phyloP scores from a whole-genome alignment of 2,888 invertebrate species.

The Hydropsyche betteni region DNA sequence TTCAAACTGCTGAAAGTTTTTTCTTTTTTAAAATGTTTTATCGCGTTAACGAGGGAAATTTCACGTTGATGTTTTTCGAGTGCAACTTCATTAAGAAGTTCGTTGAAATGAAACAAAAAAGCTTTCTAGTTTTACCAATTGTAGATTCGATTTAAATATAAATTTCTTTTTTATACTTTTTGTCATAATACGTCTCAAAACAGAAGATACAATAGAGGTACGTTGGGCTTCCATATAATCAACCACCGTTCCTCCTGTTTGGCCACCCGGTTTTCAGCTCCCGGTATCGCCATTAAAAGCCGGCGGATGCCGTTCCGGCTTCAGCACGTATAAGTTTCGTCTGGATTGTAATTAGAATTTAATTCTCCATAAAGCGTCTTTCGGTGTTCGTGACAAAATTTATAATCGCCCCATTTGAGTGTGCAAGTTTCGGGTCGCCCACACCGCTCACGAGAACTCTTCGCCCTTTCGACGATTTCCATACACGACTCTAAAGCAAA shows the following conservation, averaged over 20 bases:
- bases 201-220: too few species aligned
- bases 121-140: too few species aligned
- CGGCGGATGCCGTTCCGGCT: slow-evolving; percentile 38
- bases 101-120: too few species aligned
- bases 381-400: slow-evolving; percentile 52
- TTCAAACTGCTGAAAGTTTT: too few species aligned
- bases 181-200: too few species aligned
- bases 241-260: slow-evolving; percentile 1
- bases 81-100: too few species aligned
- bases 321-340: slow-evolving; percentile 48
- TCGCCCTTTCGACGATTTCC: background rate
- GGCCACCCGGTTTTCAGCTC: background rate
- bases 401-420: slow-evolving; percentile 50
- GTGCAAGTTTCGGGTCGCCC: slow-evolving; percentile 34
- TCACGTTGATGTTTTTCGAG: too few species aligned
- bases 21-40: too few species aligned
- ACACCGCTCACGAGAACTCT: slow-evolving; percentile 1
- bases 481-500: too few species aligned
- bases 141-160: too few species aligned
- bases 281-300: slow-evolving; percentile 41
- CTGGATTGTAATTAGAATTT: slow-evolving; percentile 52
- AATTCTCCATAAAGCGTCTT: slow-evolving; percentile 52
- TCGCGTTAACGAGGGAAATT: too few species aligned
- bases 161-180: too few species aligned
- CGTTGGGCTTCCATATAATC: slow-evolving; percentile 8